Conservation (phyloP, 2,888 invertebrate species). For the Phragmatobia fuliginosa region DNA sequence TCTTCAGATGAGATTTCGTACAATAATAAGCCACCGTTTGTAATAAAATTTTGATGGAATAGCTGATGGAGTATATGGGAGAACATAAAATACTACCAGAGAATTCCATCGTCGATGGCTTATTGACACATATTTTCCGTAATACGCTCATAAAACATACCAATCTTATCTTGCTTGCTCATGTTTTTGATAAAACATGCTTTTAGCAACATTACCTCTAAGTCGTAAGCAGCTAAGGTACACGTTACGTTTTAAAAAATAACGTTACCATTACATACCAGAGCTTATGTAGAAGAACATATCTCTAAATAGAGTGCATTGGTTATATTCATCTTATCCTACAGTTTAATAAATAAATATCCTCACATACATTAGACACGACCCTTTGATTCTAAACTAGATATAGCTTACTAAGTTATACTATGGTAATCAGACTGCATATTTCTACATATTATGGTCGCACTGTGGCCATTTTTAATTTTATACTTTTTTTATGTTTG, state of each 20-base stretch:
- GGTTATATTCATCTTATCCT: no score
- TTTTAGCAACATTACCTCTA: constrained; percentile 37
- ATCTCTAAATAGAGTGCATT: background rate
- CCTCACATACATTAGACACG: no score
- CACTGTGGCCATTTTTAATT: no score
- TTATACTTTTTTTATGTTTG: no score
- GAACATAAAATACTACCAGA: constrained; percentile 68
- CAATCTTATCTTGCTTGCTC: constrained; percentile 70
- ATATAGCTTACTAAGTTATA: no score
- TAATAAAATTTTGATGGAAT: constrained; percentile 73
- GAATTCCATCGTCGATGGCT: constrained; percentile 65
- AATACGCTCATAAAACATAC: constrained; percentile 73
- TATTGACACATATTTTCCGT: constrained; percentile 77
- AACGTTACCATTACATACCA: background rate
- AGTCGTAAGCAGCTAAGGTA: constrained; percentile 14
- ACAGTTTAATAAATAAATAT: no score
- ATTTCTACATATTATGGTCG: background rate
- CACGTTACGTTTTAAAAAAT: background rate
- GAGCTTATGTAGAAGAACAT: background rate
- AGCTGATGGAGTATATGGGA: constrained; percentile 60
- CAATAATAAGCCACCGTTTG: constrained; percentile 51
- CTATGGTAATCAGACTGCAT: no score
- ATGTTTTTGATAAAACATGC: constrained; percentile 67
- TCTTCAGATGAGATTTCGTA: constrained; percentile 33
- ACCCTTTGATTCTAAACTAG: no score